phyloP scores from a whole-genome alignment of 2,888 invertebrate species.

The Lasius platythorax region DNA sequence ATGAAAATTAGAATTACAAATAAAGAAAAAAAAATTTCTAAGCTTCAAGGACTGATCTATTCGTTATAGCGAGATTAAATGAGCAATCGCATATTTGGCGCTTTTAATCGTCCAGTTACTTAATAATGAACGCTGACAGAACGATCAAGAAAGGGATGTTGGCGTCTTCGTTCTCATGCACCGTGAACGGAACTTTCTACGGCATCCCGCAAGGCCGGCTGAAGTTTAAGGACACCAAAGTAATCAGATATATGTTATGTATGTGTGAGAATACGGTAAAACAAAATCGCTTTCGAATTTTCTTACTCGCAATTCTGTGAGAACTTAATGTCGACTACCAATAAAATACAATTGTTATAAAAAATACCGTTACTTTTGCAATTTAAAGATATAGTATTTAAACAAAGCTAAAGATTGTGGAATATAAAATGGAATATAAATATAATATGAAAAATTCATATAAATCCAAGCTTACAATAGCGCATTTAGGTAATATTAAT shows the following conservation, averaged over 20 bases:
- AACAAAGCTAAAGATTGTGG: not conserved
- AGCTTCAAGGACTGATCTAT: not conserved
- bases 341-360: not conserved
- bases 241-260: slow-evolving; percentile 33
- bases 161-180: slow-evolving; percentile 35
- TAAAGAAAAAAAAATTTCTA: not conserved
- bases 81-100: not conserved
- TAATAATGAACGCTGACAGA: slow-evolving; percentile 55
- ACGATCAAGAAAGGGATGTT: slow-evolving; percentile 19
- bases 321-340: not conserved
- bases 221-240: slow-evolving; percentile 38
- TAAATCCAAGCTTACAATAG: not conserved
- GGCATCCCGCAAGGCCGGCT: slow-evolving; percentile 63
- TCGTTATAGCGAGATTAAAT: not conserved
- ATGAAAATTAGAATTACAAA: not conserved
- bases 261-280: not conserved
- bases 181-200: slow-evolving; percentile 67
- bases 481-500: not conserved
- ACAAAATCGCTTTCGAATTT: slow-evolving; percentile 34
- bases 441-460: not conserved
- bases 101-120: slow-evolving; percentile 41
- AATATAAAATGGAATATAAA: not conserved
- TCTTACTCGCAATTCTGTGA: not conserved
- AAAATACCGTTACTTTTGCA: not conserved
- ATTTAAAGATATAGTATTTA: not conserved